Conservation (phyloP, 2,797 vertebrate genomes). For the Erpetoichthys calabaricus region DNA sequence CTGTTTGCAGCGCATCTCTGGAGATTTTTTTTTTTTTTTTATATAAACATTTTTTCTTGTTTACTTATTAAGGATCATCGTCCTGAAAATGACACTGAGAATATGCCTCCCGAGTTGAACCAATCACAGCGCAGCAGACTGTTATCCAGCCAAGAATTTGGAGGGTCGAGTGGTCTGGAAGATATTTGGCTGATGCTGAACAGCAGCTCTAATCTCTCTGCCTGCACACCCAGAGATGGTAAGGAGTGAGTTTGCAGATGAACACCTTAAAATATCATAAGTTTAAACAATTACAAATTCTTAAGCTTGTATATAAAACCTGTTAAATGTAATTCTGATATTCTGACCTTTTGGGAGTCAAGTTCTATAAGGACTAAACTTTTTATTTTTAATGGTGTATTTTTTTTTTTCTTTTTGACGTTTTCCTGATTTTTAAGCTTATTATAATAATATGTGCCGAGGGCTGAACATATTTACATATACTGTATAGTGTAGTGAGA, state of each 20-base stretch:
- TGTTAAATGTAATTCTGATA: too few species aligned
- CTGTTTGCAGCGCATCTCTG: neutral
- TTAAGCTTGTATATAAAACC: too few species aligned
- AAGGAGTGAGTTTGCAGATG: constrained; percentile 29
- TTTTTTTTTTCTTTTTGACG: too few species aligned
- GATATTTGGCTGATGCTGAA: constrained; percentile 59
- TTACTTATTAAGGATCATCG: constrained; percentile 1
- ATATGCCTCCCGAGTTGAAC: constrained; percentile 16
- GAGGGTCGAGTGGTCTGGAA: constrained; percentile 36
- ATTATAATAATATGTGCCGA: too few species aligned
- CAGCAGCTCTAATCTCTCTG: constrained; percentile 43
- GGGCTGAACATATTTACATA: too few species aligned
- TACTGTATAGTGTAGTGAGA: too few species aligned
- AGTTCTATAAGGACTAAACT: too few species aligned
- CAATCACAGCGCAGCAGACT: constrained; percentile 14
- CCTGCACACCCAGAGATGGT: constrained; percentile 29
- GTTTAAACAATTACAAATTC: too few species aligned
- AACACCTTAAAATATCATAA: neutral
- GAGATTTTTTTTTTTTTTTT: too few species aligned
- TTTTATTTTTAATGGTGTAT: too few species aligned
- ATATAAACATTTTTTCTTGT: constrained; percentile 8
- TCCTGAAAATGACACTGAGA: constrained; percentile 26
- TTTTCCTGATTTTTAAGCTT: too few species aligned
- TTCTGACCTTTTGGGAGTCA: too few species aligned
- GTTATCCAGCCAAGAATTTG: constrained; percentile 2